Evolutionary conservation across 2,888 invertebrate species (phyloP).

Genomic region (Cerastis leucographa): DNA sequence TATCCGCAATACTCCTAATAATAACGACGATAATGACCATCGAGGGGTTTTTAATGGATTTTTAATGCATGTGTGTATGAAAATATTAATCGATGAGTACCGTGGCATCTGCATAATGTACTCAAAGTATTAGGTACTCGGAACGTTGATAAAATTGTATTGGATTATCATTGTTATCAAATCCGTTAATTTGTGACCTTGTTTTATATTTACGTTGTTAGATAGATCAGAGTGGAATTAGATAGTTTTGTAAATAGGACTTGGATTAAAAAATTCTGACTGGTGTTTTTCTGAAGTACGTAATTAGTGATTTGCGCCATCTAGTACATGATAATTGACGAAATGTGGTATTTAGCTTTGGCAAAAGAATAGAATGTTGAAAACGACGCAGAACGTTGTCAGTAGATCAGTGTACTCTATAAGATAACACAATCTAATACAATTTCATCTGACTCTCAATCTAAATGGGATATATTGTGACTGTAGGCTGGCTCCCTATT

Average conservation of each 20-base stretch:
- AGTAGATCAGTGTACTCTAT: background rate
- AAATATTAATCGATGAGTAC: background rate
- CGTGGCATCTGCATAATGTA: background rate
- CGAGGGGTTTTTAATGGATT: conserved; percentile 1
- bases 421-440: background rate
- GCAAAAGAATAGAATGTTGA: background rate
- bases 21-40: background rate
- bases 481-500: background rate
- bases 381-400: background rate
- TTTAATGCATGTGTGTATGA: background rate
- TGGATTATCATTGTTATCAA: conserved; percentile 32
- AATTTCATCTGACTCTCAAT: background rate
- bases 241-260: background rate
- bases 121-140: background rate
- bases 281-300: background rate
- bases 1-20: background rate
- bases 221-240: background rate
- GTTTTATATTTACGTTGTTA: background rate
- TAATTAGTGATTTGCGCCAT: too few relatives aligned
- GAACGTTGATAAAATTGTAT: conserved; percentile 16
- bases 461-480: background rate
- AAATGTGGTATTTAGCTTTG: background rate
- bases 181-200: conserved; percentile 20
- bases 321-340: too few relatives aligned
- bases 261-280: background rate